Evolutionary conservation across 2,797 vertebrate species (phyloP), one percentile per base, ranked within the genome.

Genomic region (Danio aesculapii): DNA sequence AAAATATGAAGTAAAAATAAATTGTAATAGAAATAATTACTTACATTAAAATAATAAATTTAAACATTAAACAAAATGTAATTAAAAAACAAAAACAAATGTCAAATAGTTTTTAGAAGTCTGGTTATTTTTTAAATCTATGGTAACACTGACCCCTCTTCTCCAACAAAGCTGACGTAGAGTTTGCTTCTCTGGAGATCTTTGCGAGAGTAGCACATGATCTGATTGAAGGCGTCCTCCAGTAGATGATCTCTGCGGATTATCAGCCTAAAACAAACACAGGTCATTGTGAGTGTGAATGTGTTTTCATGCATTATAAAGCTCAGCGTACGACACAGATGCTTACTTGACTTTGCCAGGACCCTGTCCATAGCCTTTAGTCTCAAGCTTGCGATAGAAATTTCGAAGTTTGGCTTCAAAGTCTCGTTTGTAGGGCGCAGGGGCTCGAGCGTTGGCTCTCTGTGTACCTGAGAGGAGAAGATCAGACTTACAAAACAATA

Each of bases 341-440:
- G 90, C 96, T 19, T 94, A 98, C 98, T 99, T 99, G 92, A 99
- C 92, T 91, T 99, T 99, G 76, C 98, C 98, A 8, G 98, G 98
- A 72, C 98, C 98, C 92, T 99, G 98, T 75, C 97, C 98, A 41
- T 98, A 99, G 90, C 98, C 98, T 92, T 99, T 99, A 9, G 96
- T 97, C 92, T 99, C 98, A 88, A 99, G 88, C 89, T 99, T 99
- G 87, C 98, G 95, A 91, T 99, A 99, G 89, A 99, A 99, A 90
- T 99, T 99, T 84, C 98, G 95, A 86, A 99, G 92, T 90, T 99
- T 99, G 83, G 98, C 98, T 92, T 99, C 98, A 89, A 99, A 99
- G 86, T 99, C 98, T 83, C 98, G 91, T 88, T 99, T 99, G 85
- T 99, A 99, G 0, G 98, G 98, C 69, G 97, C 98, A 0, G 98